Percentiles rank a stretch among this genome's conserved stretches.
phyloP scores from a whole-genome alignment of 2,797 vertebrate genomes.

The Anguilla marmorata region DNA sequence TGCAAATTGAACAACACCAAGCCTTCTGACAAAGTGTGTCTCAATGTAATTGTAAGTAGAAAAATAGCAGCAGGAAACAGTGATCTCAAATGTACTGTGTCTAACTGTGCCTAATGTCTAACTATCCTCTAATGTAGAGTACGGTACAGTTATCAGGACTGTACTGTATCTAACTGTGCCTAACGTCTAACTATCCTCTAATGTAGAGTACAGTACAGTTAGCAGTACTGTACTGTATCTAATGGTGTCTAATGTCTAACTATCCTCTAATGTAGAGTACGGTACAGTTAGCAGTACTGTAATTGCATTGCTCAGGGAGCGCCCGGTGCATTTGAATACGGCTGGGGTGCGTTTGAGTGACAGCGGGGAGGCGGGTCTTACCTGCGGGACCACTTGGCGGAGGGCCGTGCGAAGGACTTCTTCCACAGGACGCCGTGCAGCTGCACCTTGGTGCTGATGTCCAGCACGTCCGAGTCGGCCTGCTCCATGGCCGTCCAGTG shows the following conservation, averaged over 20 bases:
- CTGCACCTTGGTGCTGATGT: constrained; percentile 98
- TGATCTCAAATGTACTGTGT: background rate
- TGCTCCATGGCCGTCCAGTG: constrained; percentile 91
- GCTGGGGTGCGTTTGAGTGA: background rate
- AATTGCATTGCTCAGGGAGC: background rate
- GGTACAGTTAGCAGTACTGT: background rate
- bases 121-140: background rate
- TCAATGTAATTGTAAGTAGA: background rate
- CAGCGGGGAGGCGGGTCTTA: constrained; percentile 54
- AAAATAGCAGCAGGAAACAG: background rate
- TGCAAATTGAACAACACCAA: background rate
- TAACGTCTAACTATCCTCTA: too few relatives aligned
- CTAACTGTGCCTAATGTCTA: background rate
- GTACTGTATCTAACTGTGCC: too few relatives aligned
- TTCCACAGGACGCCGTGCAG: constrained; percentile 95
- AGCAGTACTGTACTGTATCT: background rate
- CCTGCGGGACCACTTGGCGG: constrained; percentile 96
- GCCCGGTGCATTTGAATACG: background rate
- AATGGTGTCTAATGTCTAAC: too few relatives aligned
- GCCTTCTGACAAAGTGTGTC: background rate
- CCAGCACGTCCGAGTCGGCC: constrained; percentile 82
- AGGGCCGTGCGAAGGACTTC: constrained; percentile 89
- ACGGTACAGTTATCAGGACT: too few relatives aligned
- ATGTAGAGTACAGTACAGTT: background rate
- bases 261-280: background rate